Conservation (phyloP, 2,797 vertebrate species). For the Schizopygopsis pylzovi region DNA sequence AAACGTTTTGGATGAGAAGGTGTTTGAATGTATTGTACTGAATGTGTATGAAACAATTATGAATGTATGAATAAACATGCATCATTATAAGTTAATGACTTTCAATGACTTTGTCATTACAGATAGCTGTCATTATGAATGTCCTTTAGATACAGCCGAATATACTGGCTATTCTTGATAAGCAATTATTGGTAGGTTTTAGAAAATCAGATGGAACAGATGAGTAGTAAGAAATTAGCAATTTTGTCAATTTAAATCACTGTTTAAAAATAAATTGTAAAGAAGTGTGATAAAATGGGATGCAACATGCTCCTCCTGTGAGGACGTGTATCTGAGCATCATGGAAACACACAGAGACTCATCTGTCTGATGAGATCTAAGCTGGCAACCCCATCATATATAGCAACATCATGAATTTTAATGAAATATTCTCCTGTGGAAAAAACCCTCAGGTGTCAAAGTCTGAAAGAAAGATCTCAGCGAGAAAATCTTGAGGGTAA, state of each 20-base stretch:
- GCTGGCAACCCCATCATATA: conserved; percentile 36
- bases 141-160: not conserved
- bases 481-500: conserved; percentile 27
- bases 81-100: not conserved
- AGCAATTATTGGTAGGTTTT: not conserved
- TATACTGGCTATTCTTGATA: not conserved
- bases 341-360: conserved; percentile 14
- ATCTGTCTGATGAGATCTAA: conserved; percentile 28
- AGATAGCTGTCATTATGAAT: not conserved
- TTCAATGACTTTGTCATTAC: not conserved
- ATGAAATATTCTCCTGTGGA: conserved; percentile 37
- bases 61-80: not conserved
- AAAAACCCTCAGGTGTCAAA: conserved; percentile 31
- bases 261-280: conserved; percentile 15
- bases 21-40: not conserved
- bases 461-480: conserved; percentile 22
- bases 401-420: conserved; percentile 48
- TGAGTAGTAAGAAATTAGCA: not conserved
- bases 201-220: too few species aligned
- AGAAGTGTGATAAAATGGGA: conserved; percentile 10
- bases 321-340: conserved; percentile 6
- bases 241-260: not conserved
- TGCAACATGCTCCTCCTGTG: not conserved
- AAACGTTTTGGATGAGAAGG: not conserved
- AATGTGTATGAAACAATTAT: not conserved